Base-by-base conservation (phyloP, 2,888 invertebrate genomes). In the Lomographa bimaculata region DNA sequence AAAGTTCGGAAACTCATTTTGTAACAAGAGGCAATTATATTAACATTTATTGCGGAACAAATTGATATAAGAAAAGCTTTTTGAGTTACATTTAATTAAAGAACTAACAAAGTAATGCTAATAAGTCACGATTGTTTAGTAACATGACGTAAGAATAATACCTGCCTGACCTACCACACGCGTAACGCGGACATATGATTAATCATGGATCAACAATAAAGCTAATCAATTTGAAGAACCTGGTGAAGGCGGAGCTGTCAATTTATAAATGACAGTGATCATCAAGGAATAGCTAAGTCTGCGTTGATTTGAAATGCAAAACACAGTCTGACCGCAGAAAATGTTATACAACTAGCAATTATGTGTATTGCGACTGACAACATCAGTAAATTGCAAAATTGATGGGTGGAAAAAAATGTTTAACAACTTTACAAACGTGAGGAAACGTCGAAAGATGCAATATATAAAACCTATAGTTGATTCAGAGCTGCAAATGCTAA, bases 291-390 rank as follows among this genome's bases (percentile, higher is more conserved):
- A 52, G 9, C 10, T n/a, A 30, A 20, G 58, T 50, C 49, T 46
- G 55, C 34, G 45, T 50, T 61, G 60, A 59, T 67, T 33, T 27
- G 23, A 29, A 40, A 74, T 69, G 64, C 60, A 71, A 73, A 73
- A 64, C 54, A 61, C 50, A 48, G 60, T 70, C 65, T 66, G 71
- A 79, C 70, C 67, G 50, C 65, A 58, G 44, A n/a, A 41, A 48
- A 53, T 53, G 46, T 79, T 79, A 75, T 67, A 70, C 72, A 81
- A 83, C 65, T 56, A 46, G 57, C 61, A 74, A 82, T 79, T 77
- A 77, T 60, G 50, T 58, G 54, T 50, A 58, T 58, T 72, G 71
- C 63, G 67, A 69, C 67, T 60, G 50, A 57, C 47, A 63, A 61
- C 60, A 67, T 61, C 54, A 49, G 59, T 48, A 58, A 63, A 71